Conservation (phyloP, 2,888 invertebrate species). For the Glyphotaelius pellucidus region DNA sequence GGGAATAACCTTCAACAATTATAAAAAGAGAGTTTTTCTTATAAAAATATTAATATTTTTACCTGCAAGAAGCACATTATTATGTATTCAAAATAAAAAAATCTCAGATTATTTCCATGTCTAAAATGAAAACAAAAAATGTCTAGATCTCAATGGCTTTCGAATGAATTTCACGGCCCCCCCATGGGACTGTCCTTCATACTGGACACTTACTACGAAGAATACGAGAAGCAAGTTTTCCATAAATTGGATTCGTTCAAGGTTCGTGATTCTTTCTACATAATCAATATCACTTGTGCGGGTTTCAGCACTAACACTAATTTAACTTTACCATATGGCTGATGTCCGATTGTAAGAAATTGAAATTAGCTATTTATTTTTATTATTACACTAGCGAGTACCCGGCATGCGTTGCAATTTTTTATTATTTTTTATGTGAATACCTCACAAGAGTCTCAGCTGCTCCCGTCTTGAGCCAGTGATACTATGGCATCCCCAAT, state of each 20-base stretch:
- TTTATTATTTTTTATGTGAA: no score
- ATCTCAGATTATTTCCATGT: neutral
- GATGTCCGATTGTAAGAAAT: neutral
- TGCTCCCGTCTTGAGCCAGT: no score
- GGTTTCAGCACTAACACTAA: neutral
- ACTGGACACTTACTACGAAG: slow-evolving; percentile 67
- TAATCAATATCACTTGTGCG: neutral
- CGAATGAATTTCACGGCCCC: slow-evolving; percentile 67
- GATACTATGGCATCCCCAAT: no score
- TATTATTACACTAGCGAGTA: no score
- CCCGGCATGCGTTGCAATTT: no score
- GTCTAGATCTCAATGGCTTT: slow-evolving; percentile 46
- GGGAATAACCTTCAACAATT: no score
- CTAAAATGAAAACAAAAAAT: no score
- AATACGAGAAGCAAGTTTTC: slow-evolving; percentile 62
- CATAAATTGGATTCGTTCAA: slow-evolving; percentile 64
- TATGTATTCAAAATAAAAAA: neutral
- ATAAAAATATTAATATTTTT: no score
- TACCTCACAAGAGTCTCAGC: no score
- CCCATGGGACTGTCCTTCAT: slow-evolving; percentile 68
- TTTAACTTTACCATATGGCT: neutral
- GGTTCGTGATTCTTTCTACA: slow-evolving; percentile 48
- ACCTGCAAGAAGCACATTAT: no score
- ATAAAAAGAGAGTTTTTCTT: no score
- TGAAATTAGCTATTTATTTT: neutral